These are phyloP conservation scores for Rhincodon typus DNA, from an alignment of 2,797 vertebrate species.

Conservation along the genomic window DNA sequence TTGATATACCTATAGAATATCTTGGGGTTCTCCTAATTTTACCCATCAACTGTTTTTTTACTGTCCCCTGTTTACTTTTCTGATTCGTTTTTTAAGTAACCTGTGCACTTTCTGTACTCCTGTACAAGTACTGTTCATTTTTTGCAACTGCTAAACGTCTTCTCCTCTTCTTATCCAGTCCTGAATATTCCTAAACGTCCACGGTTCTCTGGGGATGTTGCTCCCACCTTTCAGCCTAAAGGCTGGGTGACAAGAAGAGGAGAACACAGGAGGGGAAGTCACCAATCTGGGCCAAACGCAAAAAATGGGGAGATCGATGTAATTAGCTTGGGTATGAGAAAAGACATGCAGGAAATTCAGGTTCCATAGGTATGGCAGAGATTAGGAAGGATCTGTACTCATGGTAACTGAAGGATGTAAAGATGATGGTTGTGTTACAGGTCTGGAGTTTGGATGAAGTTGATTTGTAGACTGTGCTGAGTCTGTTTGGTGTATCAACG, in stretches of 20 bases:
- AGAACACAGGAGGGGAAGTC: background rate
- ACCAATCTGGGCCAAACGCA: background rate
- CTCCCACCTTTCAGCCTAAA: no score
- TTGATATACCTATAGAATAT: no score
- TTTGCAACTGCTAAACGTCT: no score
- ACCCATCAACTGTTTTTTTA: no score
- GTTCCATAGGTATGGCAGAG: background rate
- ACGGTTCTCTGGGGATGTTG: no score
- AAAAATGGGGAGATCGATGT: background rate
- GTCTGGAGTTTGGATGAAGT: background rate
- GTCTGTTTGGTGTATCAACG: background rate
- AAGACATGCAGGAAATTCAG: background rate
- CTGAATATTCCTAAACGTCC: no score
- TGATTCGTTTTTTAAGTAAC: no score
- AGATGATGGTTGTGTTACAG: background rate
- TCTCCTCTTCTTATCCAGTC: no score
- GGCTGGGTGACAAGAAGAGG: background rate
- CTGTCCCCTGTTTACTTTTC: no score
- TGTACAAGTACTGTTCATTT: no score
- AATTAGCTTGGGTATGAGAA: background rate
- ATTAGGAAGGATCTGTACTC: background rate
- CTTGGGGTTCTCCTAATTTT: no score
- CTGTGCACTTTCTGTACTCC: no score
- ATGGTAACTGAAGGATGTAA: background rate
- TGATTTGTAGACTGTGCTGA: background rate